Evolutionary conservation across 1,140 invertebrate genomes (phyloP).

Genomic region (Brachionus sp.): DNA sequence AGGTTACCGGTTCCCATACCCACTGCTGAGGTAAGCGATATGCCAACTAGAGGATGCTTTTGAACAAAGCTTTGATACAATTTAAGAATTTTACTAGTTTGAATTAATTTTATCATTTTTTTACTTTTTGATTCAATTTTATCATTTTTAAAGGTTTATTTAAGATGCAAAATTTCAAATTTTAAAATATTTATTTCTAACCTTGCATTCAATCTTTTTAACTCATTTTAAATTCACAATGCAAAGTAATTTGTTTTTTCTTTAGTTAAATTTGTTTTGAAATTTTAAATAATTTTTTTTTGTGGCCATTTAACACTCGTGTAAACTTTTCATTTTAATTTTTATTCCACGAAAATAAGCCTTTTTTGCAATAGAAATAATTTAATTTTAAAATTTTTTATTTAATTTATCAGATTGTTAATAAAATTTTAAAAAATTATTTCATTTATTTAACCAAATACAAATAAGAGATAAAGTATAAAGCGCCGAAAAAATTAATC

Average conservation of each 20-base stretch:
- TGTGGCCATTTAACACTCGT: too few species aligned
- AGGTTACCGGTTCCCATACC: constrained; percentile 34
- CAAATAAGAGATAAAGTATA: too few species aligned
- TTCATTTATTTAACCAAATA: too few species aligned
- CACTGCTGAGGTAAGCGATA: not conserved
- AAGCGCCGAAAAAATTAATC: too few species aligned
- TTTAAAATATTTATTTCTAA: not conserved
- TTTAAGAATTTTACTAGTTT: not conserved
- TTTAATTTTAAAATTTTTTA: too few species aligned
- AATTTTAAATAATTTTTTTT: too few species aligned
- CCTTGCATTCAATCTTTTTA: not conserved
- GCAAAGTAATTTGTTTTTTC: not conserved
- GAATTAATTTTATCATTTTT: constrained; percentile 29
- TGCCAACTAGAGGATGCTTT: not conserved
- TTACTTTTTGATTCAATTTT: not conserved
- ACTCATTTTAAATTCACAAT: not conserved
- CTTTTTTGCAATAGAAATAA: too few species aligned
- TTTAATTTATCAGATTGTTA: too few species aligned
- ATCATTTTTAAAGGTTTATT: constrained; percentile 24
- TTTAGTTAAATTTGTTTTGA: not conserved
- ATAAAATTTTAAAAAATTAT: too few species aligned
- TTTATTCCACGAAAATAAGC: too few species aligned
- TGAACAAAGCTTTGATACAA: constrained; percentile 5
- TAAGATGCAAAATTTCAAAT: constrained; percentile 2
- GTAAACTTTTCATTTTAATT: too few species aligned